Base-by-base conservation (phyloP, 2,113 vertebrate species). In the Talpa occidentalis region DNA sequence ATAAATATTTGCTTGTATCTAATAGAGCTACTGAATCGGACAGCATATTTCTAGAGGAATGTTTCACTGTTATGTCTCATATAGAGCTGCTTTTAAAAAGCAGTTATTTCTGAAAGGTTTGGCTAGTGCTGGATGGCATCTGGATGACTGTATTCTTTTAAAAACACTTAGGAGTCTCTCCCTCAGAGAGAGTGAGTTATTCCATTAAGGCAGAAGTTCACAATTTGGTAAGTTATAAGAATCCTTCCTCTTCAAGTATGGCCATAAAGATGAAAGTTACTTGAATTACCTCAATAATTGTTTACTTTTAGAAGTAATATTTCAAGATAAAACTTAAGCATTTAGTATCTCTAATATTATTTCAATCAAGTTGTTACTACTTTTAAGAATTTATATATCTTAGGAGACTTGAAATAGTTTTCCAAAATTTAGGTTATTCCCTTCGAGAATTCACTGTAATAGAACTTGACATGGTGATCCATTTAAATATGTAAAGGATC, bases 261-360 rank as follows among this genome's bases (percentile, higher is more conserved):
- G 6, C 49, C 2, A 77, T 69, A 4, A 76, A 64, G 11, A 73
- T 62, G 28, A 73, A 60, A 77, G 9, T 49, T 73, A 14, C 30
- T 77, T 77, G 52, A 62, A 62, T 85, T 84, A 77, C 28, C 11
- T 32, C 24, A 74, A n/a, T 73, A 69, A 62, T 73, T 40, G 7
- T 89, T 92, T 92, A 37, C 12, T 94, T 85, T 91, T 28, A 88
- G 28, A 94, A n/a, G 28, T 40, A 40, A 32, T 80, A 28, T 49
- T 82, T 90, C 21, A 52, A 10, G n/a, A 77, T 30, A 54, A 56
- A 22, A 56, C 24, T 56, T 56, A 21, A 56, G 21, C 54, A 56
- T 56, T 56, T 56, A 22, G 54, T 77, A 12, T 2, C 22, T 73
- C 16, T 49, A 5, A 6, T 60, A 67, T 37, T 37, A 37, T 78